Evolutionary conservation across 2,113 vertebrate genomes (phyloP).

Genomic region (Rhagologus leucostigma): DNA sequence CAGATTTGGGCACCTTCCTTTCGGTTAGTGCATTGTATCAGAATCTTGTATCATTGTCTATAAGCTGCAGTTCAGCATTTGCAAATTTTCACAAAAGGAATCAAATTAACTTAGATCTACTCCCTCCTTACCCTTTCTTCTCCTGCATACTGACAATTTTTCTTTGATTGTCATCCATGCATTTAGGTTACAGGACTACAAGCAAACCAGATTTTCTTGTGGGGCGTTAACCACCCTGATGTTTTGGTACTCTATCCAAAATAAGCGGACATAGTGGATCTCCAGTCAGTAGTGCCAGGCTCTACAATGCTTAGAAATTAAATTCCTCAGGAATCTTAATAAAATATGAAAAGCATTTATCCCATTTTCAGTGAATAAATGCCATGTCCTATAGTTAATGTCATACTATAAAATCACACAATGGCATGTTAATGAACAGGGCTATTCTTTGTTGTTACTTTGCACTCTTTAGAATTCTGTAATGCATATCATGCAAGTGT

Average conservation of each 20-base stretch:
- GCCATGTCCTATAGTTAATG: background rate
- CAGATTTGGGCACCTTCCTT: background rate
- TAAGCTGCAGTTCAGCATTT: background rate
- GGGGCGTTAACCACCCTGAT: background rate
- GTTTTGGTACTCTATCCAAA: background rate
- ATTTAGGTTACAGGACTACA: background rate
- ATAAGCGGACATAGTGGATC: background rate
- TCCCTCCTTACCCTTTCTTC: background rate
- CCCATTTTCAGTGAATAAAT: conserved; percentile 17
- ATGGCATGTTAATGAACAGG: background rate
- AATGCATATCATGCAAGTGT: conserved; percentile 13
- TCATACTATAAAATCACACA: background rate
- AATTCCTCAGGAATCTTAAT: conserved; percentile 1
- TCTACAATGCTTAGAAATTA: background rate
- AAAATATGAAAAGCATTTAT: conserved; percentile 33
- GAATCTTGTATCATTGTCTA: background rate
- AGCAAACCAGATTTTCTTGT: background rate
- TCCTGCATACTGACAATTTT: background rate
- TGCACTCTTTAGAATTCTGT: conserved; percentile 15
- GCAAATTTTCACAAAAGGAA: background rate
- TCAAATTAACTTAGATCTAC: background rate
- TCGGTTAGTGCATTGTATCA: background rate
- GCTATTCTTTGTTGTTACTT: conserved; percentile 5
- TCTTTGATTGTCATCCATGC: background rate
- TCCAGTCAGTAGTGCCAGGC: background rate